Base-by-base conservation (phyloP, 2,797 vertebrate genomes). In the Babyrousa celebensis region DNA sequence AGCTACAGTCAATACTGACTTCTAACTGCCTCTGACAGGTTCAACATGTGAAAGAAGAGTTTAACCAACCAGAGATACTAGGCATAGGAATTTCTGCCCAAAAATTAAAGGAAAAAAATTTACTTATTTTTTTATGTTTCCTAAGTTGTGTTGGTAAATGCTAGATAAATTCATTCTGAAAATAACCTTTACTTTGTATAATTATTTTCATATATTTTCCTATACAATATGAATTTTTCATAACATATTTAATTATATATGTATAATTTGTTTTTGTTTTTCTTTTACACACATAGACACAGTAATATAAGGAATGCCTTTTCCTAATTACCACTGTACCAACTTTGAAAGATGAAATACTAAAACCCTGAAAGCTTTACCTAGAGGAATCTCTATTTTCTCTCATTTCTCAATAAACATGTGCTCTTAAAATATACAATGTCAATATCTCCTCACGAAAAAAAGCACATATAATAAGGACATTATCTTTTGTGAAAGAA, bases 321-420 rank as follows among this genome's bases (percentile, higher is more conserved):
- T 80, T 77, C 25, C 20, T 82, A 10, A 52, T 4, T 54, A 65
- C 77, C 4, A 21, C 1, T 63, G 29, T 48, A 43, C 48, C 40
- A 72, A 56, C 18, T 92, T 87, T 74, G 20, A 79, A 96, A 96
- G 29, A 68, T 71, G 8, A 85, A 85, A 83, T 18, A 75, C 1
- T 90, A 43, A 77, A 90, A 90, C 20, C 60, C 0, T 84, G 23
- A 75, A 68, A 86, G 58, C 56, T 77, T 67, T 85, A 83, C 67
- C 27, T 79, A 43, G 11, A 43, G 85, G 9, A 70, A 74, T 86
- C 12, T 92, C 67, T 90, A 7, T 84, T 90, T 95, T 78, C 10
- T 89, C 23, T 84, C 23, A 72, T 92, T 96, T 91, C 20, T 95
- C 62, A 89, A 21, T 43, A 20, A 87, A 58, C 92, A 11, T 62